Evolutionary conservation across 2,888 invertebrate genomes (phyloP).

Genomic region (Rhamnusium bicolor): DNA sequence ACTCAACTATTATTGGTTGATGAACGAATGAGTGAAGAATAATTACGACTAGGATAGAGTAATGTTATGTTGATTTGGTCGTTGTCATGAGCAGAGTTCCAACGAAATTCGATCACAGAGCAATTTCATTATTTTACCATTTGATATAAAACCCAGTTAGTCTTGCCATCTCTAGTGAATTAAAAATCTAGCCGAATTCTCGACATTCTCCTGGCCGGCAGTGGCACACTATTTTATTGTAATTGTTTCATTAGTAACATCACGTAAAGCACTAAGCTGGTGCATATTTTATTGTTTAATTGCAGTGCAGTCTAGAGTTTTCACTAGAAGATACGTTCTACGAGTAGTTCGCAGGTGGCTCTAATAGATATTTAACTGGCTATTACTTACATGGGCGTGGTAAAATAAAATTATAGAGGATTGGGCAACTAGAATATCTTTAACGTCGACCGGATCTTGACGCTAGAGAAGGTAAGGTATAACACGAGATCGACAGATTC

Average conservation of each 20-base stretch:
- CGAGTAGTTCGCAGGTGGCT: slow-evolving; percentile 16
- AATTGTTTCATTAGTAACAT: slow-evolving; percentile 44
- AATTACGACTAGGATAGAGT: too few relatives aligned
- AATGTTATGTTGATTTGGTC: too few relatives aligned
- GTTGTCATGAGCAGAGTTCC: too few relatives aligned
- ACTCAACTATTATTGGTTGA: too few relatives aligned
- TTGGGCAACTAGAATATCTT: too few relatives aligned
- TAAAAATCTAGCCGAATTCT: neutral
- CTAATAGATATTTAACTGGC: slow-evolving; percentile 18
- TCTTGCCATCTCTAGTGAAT: neutral
- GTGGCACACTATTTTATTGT: slow-evolving; percentile 37
- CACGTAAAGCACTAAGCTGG: slow-evolving; percentile 39
- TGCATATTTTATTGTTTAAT: slow-evolving; percentile 46
- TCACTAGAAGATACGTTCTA: slow-evolving; percentile 8
- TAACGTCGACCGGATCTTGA: too few relatives aligned
- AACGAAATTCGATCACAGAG: too few relatives aligned
- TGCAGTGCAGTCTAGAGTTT: slow-evolving; percentile 27
- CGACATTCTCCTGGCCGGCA: neutral
- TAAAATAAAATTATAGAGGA: neutral
- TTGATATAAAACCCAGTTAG: too few relatives aligned
- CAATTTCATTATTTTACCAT: too few relatives aligned
- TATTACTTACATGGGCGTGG: slow-evolving; percentile 1
- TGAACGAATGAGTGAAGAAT: too few relatives aligned
- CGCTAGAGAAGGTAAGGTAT: too few relatives aligned
- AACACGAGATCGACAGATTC: too few relatives aligned